Evolutionary conservation across 2,888 invertebrate species (phyloP), one percentile per base, ranked within the genome.

Genomic region (Iphiclides podalirius): DNA sequence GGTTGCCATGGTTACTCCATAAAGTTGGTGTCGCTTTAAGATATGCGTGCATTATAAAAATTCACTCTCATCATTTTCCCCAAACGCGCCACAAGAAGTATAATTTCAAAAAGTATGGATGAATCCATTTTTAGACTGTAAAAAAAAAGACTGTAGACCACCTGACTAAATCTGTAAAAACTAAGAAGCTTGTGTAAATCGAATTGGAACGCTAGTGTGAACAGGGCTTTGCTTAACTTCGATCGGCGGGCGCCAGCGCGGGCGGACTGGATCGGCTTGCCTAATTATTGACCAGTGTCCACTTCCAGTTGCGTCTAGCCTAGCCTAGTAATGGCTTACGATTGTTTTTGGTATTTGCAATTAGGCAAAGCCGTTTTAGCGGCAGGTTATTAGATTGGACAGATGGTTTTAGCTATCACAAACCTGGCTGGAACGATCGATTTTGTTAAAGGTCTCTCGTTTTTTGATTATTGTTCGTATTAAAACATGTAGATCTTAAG

Each of bases 201-300:
- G 6, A 20, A 20, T 20, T 20, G 6, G 20, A 6, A 4, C 20
- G 20, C 20, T 20, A 20, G n/a, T 47, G 35, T 41, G 41, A 31
- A 36, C 9, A 11, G 13, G 17, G 13, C n/a, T 4, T 42, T 28
- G 20, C 17, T 8, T 31, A 6, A 31, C 56, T 51, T 54, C 45
- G 52, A 41, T 20, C 50, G 31, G 33, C 26, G 53, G 63, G 66
- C 67, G 67, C 64, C 69, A 52, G 65, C 61, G 65, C 62, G 47
- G 64, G 63, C 66, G 64, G 60, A 50, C 58, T 46, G 54, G 46
- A 50, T 35, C 47, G 51, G 40, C 52, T 56, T 55, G 51, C 53
- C 50, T 57, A 57, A 58, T 59, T 52, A 55, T 46, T 42, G 43
- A 44, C 49, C 31, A 26, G 33, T 34, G 47, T 40, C 42, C 47